Base-by-base conservation (phyloP, 2,113 vertebrate species). In the Trinectes maculatus region DNA sequence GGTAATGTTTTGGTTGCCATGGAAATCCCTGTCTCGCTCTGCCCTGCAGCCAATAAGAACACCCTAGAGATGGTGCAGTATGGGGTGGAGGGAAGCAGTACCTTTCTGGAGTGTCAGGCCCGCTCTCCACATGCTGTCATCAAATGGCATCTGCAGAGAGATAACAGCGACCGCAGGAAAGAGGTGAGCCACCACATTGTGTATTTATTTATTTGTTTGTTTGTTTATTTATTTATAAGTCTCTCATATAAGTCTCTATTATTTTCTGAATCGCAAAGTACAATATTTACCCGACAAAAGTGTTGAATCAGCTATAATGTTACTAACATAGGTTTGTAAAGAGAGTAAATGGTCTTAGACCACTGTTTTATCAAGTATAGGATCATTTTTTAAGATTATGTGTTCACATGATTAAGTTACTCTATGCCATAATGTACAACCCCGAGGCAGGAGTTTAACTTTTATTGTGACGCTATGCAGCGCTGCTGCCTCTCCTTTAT, bases 21-120 rank as follows among this genome's bases (percentile, higher is more conserved):
- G 69, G 73, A 61, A 62, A 73, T 51, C 11, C 44, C 25, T 66
- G 22, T 77, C 52, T 71, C 24, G 74, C 62, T 73, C 59, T 83
- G 65, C 77, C 80, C 66, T 48, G 3, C 90, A 98, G 97, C 92
- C 57, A 98, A 95, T 92, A 98, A 95, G 93, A 98, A 97, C 16
- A 80, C 92, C 0, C 89, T 97, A 80, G 96, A 98, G 88, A 94
- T 93, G 0, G 93, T 96, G 66, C 97, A 99, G 90, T 99, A 99
- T 0, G 98, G 96, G 0, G 97, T 99, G 85, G 96, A 96, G 26
- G 96, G 98, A 70, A 99, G 97, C 67, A 96, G 96, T 0, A 95
- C 96, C 56, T 99, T 99, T 88, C 92, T 99, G 28, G 98, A 99
- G 83, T 99, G 98, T 88, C 96, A 98, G 88, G 95, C 97, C 39